These are phyloP conservation scores for Nyctibius grandis DNA, from an alignment of 2,797 vertebrate genomes.

Conservation along the genomic window DNA sequence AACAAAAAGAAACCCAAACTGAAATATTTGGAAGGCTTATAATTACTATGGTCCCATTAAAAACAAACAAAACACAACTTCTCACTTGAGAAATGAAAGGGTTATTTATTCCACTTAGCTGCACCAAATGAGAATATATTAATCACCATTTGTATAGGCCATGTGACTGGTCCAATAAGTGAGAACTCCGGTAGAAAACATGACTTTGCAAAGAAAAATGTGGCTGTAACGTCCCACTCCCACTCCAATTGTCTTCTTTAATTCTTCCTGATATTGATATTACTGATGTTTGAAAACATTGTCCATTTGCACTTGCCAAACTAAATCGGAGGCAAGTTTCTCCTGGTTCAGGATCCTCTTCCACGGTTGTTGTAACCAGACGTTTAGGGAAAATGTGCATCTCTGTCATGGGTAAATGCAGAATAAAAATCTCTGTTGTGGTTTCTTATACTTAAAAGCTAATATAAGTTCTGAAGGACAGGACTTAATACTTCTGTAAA, in stretches of 20 bases:
- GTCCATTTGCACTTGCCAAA: background rate
- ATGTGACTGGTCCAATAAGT: background rate
- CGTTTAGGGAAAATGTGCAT: background rate
- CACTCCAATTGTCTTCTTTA: background rate
- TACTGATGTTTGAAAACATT: background rate
- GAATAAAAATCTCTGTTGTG: background rate
- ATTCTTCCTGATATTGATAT: background rate
- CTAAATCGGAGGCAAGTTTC: background rate
- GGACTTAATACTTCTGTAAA: background rate
- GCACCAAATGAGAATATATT: background rate
- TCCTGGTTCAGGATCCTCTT: background rate
- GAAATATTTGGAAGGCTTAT: background rate
- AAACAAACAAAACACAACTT: background rate
- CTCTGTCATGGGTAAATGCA: background rate
- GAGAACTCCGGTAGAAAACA: background rate
- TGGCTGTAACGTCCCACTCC: rapidly evolving
- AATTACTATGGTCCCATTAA: background rate
- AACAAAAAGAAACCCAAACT: rapidly evolving
- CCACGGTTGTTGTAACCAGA: background rate
- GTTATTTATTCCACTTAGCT: background rate
- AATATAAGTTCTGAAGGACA: background rate
- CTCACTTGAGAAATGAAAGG: background rate
- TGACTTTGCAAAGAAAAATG: background rate
- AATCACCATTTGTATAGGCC: background rate
- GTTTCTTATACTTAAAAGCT: background rate